Evolutionary conservation across 2,113 vertebrate species (phyloP), one percentile per base, ranked within the genome.

Genomic region (Saimiri boliviensis): DNA sequence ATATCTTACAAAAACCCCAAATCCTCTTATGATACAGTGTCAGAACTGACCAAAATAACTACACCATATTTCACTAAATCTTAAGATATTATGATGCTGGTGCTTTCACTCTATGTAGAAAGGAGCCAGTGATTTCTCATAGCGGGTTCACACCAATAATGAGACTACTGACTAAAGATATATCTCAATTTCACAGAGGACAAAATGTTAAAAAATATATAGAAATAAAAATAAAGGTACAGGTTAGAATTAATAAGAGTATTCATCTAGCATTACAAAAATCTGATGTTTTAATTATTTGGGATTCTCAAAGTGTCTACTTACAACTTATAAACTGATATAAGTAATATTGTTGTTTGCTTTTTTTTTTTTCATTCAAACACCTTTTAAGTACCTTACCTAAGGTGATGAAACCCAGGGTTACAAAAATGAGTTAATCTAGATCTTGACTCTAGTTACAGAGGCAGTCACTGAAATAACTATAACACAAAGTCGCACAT

Each of bases 161-260:
- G 54, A 42, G 94, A 25, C 25, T 49, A 95, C 13, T 4, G 2
- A 90, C 71, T 83, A 84, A 84, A 95, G 49, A 42, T 35, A 23
- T 35, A 66, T 12, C 40, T 89, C 73, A 74, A 30, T 54, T 95
- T 88, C 52, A 82, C 5, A 37, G 13, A 93, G 52, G 52, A 87
- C 52, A 84, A 87, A 88, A 30, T 81, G 10, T 47, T 80, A 84
- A 42, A 92, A 60, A 54, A 66, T n/a, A 66, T 45, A 83, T 68
- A 68, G 25, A 86, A 56, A 68, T 32, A 68, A 70, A 49, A 52
- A 27, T n/a, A 85, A 95, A 89, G 11, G 13, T 1, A 93, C 3
- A 60, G 12, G 42, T 60, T 94, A 73, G 37, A 92, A 58, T 47
- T 94, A 93, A 93, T 86, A 17, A 93, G 21, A 79, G 70, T 85